Conservation (phyloP, 2,888 invertebrate species). For the Epistrophe eligans region DNA sequence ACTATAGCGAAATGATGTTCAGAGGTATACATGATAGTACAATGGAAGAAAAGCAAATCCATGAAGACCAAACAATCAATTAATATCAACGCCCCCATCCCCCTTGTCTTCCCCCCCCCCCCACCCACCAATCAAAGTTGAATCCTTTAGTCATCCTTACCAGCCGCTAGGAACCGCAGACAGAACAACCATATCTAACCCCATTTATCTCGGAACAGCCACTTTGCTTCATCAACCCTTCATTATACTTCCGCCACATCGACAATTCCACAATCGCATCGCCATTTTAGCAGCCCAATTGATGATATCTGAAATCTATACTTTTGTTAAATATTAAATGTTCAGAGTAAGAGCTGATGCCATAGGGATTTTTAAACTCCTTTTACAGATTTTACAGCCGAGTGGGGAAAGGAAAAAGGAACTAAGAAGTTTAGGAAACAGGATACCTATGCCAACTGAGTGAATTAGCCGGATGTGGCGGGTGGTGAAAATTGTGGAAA, state of each 20-base stretch:
- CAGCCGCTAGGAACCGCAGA: conserved; percentile 54
- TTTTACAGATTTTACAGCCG: not conserved
- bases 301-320: conserved; percentile 68
- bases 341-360: conserved; percentile 35
- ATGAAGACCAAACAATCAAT: conserved; percentile 57
- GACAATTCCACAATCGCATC: not conserved
- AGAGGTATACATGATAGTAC: not conserved
- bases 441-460: conserved; percentile 43
- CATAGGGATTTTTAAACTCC: conserved; percentile 34
- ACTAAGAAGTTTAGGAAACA: conserved; percentile 13
- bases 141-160: conserved; percentile 42
- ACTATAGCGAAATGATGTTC: not conserved
- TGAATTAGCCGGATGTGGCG: conserved; percentile 71
- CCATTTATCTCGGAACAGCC: conserved; percentile 21
- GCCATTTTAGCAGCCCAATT: conserved; percentile 43
- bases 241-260: conserved; percentile 8
- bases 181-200: conserved; percentile 48
- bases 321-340: conserved; percentile 68
- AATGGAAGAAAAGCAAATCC: conserved; percentile 14
- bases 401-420: not conserved
- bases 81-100: conserved; percentile 34
- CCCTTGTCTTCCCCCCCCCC: too few species aligned
- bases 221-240: conserved; percentile 44
- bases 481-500: conserved; percentile 67
- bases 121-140: conserved; percentile 12